A percentile compares a stretch with the other conserved stretches of the same genome.
Evolutionary conservation across 2,888 invertebrate genomes (phyloP).

Genomic region (Chelonus formosanus): DNA sequence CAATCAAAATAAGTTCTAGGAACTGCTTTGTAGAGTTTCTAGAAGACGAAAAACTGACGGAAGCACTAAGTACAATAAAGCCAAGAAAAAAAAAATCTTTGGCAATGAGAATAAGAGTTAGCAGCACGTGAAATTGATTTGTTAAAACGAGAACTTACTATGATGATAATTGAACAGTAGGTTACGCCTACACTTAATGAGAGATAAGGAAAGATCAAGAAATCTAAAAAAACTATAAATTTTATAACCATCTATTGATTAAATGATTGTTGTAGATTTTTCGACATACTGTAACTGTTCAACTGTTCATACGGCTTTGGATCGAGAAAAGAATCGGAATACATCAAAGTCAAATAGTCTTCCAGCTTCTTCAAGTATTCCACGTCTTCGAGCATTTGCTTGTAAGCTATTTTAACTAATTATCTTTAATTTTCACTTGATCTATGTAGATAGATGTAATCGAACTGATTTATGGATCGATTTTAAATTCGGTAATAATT

Average conservation of each 20-base stretch:
- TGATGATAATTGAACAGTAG: conserved; percentile 86
- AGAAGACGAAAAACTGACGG: conserved; percentile 91
- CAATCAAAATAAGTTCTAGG: conserved; percentile 69
- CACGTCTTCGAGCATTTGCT: conserved; percentile 86
- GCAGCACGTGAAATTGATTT: conserved; percentile 90
- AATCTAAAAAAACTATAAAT: too few relatives aligned
- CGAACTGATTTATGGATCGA: too few relatives aligned
- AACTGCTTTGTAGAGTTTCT: conserved; percentile 91
- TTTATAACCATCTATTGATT: too few relatives aligned
- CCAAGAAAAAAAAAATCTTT: conserved; percentile 85
- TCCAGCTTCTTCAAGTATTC: conserved; percentile 87
- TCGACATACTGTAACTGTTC: conserved; percentile 92
- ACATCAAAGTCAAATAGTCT: conserved; percentile 81
- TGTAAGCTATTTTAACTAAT: conserved; percentile 74
- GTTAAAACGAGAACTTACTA: conserved; percentile 85
- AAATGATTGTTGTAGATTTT: conserved; percentile 74
- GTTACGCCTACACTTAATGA: conserved; percentile 86
- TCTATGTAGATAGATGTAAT: too few relatives aligned
- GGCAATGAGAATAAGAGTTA: conserved; percentile 85
- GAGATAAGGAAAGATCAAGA: conserved; percentile 88
- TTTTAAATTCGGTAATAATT: too few relatives aligned
- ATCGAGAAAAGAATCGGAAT: conserved; percentile 68
- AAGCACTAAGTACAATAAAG: conserved; percentile 89
- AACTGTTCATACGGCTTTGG: conserved; percentile 76
- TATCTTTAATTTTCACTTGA: conserved; percentile 22